These are phyloP conservation scores for Embidobia sp. DNA, from an alignment of 2,888 invertebrate genomes.

Conservation along the genomic window DNA sequence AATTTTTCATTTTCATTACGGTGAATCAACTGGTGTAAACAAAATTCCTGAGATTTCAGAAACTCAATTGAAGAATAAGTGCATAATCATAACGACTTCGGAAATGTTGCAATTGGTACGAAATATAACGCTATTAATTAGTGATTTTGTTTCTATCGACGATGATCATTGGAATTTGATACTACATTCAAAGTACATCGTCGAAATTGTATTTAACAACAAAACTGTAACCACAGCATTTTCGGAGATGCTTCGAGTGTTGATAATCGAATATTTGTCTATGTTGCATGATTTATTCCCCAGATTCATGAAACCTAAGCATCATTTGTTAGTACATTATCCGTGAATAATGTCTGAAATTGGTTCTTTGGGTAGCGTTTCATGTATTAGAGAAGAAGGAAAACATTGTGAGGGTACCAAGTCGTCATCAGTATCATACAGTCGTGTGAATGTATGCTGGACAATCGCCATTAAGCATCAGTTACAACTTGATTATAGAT, in stretches of 20 bases:
- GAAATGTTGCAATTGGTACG: conserved; percentile 1
- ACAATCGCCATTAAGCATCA: conserved; percentile 1
- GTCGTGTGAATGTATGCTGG: not conserved
- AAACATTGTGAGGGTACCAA: not conserved
- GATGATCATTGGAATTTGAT: not conserved
- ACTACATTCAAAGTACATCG: not conserved
- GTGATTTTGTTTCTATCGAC: not conserved
- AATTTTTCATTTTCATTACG: not conserved
- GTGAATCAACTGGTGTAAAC: not conserved
- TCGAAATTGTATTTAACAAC: not conserved
- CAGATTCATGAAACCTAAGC: not conserved
- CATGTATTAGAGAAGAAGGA: not conserved
- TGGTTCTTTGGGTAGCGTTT: not conserved
- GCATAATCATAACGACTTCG: not conserved
- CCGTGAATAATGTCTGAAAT: not conserved
- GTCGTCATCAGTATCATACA: not conserved
- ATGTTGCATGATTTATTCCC: not conserved
- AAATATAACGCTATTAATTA: not conserved
- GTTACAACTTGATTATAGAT: not conserved
- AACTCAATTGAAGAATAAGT: not conserved
- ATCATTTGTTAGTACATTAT: conserved; percentile 2
- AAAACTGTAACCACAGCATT: too few species aligned
- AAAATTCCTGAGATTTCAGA: conserved; percentile 8
- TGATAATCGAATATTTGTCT: not conserved
- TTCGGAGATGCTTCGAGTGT: not conserved